phyloP scores from a whole-genome alignment of 2,113 vertebrate species.

The Seriola quinqueradiata region DNA sequence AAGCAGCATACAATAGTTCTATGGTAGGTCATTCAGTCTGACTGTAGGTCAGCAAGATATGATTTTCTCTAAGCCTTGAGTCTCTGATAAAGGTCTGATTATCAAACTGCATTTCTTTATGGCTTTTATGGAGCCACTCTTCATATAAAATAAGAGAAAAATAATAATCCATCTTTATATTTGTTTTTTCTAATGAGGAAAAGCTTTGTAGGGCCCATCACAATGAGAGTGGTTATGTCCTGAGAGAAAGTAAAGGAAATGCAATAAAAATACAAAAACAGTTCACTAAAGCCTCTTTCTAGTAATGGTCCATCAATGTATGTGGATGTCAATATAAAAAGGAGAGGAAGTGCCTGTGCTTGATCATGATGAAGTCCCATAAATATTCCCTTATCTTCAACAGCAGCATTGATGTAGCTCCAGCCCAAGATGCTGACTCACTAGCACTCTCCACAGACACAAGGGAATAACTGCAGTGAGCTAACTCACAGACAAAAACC shows the following conservation, averaged over 20 bases:
- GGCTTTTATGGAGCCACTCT: constrained; percentile 11
- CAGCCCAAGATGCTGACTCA: constrained; percentile 44
- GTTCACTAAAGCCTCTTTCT: constrained; percentile 5
- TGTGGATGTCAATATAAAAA: constrained; percentile 28
- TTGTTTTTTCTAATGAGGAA: background rate
- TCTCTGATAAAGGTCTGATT: constrained; percentile 9
- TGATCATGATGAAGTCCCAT: constrained; percentile 23
- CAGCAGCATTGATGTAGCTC: constrained; percentile 7
- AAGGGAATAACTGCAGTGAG: constrained; percentile 27
- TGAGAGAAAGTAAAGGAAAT: constrained; percentile 21
- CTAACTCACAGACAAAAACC: constrained; percentile 1
- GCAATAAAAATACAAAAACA: constrained; percentile 22
- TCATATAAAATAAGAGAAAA: background rate
- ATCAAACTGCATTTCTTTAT: constrained; percentile 2
- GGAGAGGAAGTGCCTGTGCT: constrained; percentile 9
- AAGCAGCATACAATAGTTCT: background rate
- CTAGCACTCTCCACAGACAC: constrained; percentile 49
- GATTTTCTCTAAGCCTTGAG: background rate
- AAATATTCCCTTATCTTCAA: constrained; percentile 17
- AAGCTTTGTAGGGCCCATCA: background rate
- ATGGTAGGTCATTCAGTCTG: background rate
- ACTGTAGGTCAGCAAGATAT: background rate
- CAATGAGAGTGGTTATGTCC: background rate
- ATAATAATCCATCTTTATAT: constrained; percentile 6
- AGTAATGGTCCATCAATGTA: background rate